Percentiles rank a stretch among this genome's conserved stretches.
These are phyloP conservation scores for Calcarius lapponicus DNA, from an alignment of 2,797 vertebrate genomes.

Conservation along the genomic window DNA sequence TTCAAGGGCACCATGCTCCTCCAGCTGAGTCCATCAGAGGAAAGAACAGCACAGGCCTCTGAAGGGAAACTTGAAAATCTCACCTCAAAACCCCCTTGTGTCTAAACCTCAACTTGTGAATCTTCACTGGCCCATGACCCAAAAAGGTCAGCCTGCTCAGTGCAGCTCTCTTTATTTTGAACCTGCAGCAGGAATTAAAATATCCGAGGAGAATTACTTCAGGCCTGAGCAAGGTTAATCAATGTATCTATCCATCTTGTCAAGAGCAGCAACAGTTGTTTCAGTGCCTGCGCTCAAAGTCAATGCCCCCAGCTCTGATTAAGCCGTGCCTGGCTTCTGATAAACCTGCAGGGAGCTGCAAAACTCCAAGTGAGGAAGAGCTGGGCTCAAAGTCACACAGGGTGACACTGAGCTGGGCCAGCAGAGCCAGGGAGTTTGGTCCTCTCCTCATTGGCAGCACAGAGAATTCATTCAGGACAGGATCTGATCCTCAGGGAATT, in stretches of 20 bases:
- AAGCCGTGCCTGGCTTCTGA: neutral
- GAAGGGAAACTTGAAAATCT: neutral
- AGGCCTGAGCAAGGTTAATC: constrained; percentile 36
- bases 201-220: neutral
- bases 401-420: neutral
- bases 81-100: fast-evolving
- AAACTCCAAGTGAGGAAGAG: neutral
- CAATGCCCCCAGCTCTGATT: neutral
- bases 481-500: neutral
- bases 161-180: neutral
- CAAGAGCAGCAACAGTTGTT: constrained; percentile 15
- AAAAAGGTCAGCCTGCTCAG: neutral
- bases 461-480: neutral
- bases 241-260: constrained; percentile 37
- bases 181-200: neutral
- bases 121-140: neutral
- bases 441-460: neutral
- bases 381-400: constrained; percentile 29
- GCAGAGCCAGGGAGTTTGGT: neutral
- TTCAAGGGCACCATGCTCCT: neutral
- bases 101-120: neutral
- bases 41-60: neutral
- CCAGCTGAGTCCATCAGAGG: neutral
- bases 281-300: constrained; percentile 6
- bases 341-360: constrained; percentile 34